Percentiles rank a stretch among this genome's conserved stretches.
Evolutionary conservation across 2,113 vertebrate genomes (phyloP).

Genomic region (Turnix velox): DNA sequence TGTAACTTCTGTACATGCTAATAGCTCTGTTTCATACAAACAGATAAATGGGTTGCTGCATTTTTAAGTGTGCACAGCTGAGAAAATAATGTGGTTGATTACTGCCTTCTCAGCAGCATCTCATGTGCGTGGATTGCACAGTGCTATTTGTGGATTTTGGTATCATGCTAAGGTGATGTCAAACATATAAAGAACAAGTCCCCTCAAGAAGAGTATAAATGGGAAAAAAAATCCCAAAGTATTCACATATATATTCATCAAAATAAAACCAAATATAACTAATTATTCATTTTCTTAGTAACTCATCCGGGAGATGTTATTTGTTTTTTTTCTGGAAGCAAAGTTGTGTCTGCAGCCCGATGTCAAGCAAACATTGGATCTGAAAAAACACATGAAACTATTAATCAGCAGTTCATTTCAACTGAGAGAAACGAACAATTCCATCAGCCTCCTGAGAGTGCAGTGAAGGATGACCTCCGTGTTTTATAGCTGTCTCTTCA

Average conservation of each 20-base stretch:
- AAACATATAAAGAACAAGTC: neutral
- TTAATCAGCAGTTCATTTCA: neutral
- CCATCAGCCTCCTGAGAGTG: neutral
- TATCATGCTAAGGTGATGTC: accelerated
- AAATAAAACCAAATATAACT: neutral
- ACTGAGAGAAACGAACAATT: neutral
- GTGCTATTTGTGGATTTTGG: neutral
- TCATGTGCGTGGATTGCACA: neutral
- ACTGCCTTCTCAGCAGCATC: neutral
- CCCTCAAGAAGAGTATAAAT: neutral
- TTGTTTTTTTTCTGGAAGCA: neutral
- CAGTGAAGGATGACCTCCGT: neutral
- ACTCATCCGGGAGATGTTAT: neutral
- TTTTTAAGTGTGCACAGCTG: neutral
- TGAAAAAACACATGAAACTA: neutral
- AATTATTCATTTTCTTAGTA: neutral
- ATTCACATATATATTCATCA: neutral
- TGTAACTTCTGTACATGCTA: neutral
- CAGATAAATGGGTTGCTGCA: neutral
- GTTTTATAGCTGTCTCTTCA: neutral
- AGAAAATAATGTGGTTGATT: neutral
- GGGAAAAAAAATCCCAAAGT: neutral
- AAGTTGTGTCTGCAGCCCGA: neutral
- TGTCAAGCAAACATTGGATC: neutral
- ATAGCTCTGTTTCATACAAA: neutral